Base-by-base conservation (phyloP, 2,797 vertebrate genomes). In the Holocentrus rufus region DNA sequence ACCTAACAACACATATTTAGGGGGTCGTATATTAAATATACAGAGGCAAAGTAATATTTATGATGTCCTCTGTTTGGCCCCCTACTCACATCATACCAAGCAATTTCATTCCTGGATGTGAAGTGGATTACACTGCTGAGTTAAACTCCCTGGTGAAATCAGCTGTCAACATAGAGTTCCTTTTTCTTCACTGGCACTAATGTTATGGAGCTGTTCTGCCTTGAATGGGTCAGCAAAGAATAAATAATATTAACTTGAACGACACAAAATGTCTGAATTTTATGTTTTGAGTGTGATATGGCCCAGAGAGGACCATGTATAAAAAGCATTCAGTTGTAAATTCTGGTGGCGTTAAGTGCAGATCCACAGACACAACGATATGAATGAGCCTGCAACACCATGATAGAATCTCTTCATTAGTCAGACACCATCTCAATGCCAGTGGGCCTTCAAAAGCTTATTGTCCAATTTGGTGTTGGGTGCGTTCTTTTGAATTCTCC, bases 351-450 rank as follows among this genome's bases (percentile, higher is more conserved):
- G 2, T 2, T 62, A 39, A 14, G 30, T 63, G 7, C 27, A 70
- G 34, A 72, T 53, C 65, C 50, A 64, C 47, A 60, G 59, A 65
- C 64, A 25, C 52, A 64, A 74, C 25, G 46, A 27, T n/a, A 66
- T 7, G 65, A 75, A 71, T 30, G 56, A 61, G 23, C 23, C 46
- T 63, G 49, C 52, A 39, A 54, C 23, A 13, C 60, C 49, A 65
- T 20, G 66, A 79, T 25, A 57, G 47, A 23, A 82, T 73, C 65
- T 77, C 72, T 55, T 87, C 68, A 83, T 77, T 73, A 73, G 60
- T 5, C 25, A 76, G 68, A 69, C 64, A 65, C 46, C 73, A 57
- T 73, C 49, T 69, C 56, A 52, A 23, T 76, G 66, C 59, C 60
- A 31, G 11, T 15, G 59, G 42, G 65, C 72, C 36, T 65, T 69